Evolutionary conservation across 1,140 invertebrate species (phyloP), one percentile per base, ranked within the genome.

Genomic region (Colletes latitarsis): DNA sequence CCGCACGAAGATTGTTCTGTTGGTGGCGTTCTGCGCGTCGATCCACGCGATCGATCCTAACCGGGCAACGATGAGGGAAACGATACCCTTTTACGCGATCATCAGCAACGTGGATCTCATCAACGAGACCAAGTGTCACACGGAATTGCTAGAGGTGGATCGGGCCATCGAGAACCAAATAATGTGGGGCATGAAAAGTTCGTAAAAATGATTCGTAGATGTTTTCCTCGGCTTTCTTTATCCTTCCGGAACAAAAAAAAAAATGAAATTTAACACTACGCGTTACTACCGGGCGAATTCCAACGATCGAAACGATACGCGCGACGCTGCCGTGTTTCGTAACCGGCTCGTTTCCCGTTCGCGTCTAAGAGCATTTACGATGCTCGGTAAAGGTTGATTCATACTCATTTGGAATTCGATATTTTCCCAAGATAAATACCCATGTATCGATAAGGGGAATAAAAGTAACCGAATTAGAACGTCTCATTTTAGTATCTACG

Each of bases 141-240:
- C 52, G 17, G 84, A 93, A 30, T 67, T 93, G 14, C 76, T 79
- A 8, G 9, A 69, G 0, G 89, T 92, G 19, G 83, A 70, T 1
- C 60, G 88, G 0, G 90, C 85, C 6, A 75, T 93, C 8, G 90
- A 93, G 14, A 62, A 81, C 0, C 77, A 78, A 3, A 73, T 83
- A 19, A 17, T 91, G 0, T 93, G 92, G 92, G 84, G 84, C 10
- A 58, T 93, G 3, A 92, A 89, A 87, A 88, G 92, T 93, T 84
- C 81, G 90, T 90, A 83, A 10, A 3, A 6, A 41, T 6, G 17
- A 19, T 2, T 39, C 10, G 1, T 39, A 0, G 5, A 9, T 14
- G 1, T 9, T n/a, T 8, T 41, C 10, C 4, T 39, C 3, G 0
- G n/a, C 19, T 60, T 60, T 60, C 19, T 21, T 10, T 15, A 15